Evolutionary conservation across 2,113 vertebrate species (phyloP), one percentile per base, ranked within the genome.

Genomic region (Hippocampus guttulatus): DNA sequence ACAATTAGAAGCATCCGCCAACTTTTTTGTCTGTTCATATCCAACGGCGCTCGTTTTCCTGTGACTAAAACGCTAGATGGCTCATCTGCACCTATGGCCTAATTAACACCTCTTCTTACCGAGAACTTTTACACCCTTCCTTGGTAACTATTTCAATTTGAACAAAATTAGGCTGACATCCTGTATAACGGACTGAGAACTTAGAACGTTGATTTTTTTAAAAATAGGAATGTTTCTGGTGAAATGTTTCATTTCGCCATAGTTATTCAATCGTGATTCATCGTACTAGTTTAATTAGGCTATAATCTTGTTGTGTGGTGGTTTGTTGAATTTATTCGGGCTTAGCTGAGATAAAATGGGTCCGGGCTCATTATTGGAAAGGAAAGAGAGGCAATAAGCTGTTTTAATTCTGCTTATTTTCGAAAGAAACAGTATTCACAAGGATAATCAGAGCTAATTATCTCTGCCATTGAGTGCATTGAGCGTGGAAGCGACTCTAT

Each of bases 381-480:
- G 54, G 72, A 73, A 79, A 81, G 68, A 43, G 68, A 76, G 14
- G 57, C 65, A 77, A 78, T 81, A 77, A 65, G 67, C 70, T 72
- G 20, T 68, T 74, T 71, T 63, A 81, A 73, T 67, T 49, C n/a
- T n/a, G 25, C 41, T 49, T 21, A 66, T 79, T 80, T 81, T 73
- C 47, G 71, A 75, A 67, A 43, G 30, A 64, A 69, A 74, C 57
- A 55, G 54, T 25, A 30, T 81, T 82, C 77, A 76, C 69, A 69
- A 61, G 58, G 60, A 73, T 70, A 82, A 82, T 82, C 1, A 78
- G 25, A 68, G 66, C 20, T 68, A 74, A 79, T 67, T 75, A 74
- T 67, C 41, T 71, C 45, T 75, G 61, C 41, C 23, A 76, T 64
- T 81, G 70, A 75, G 68, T 72, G 57, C 57, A 65, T 14, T n/a